Evolutionary conservation across 2,888 invertebrate genomes (phyloP), one percentile per base, ranked within the genome.

Genomic region (Tiliacea citrago): DNA sequence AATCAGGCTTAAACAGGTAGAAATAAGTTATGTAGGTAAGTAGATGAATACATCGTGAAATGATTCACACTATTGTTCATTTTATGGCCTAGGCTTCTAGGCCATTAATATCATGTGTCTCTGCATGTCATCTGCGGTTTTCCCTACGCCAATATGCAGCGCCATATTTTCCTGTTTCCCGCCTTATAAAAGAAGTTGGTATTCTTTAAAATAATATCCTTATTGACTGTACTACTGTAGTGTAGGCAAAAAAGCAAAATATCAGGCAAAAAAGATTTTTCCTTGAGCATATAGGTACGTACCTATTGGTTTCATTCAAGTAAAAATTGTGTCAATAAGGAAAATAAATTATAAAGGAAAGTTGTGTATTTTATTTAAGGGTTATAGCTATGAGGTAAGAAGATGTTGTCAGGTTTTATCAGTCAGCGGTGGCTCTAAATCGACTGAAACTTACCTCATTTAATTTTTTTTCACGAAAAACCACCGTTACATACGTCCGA

Each of bases 61-160:
- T 74, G 29, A 73, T 29, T 29, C 24, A 35, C 16, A 8, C 18
- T 13, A 45, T 21, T 35, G 51, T 47, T 8, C 7, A 24, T 60
- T 18, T 39, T 29, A 18, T 51, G 18, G 18, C 47, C 18, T 45
- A 47, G 21, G 35, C 21, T 12, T 39, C 5, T 2, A 29, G 12
- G 9, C 4, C 21, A 42, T 55, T 29, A 58, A n/a, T 51, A 39
- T n/a, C 29, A 71, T n/a, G 51, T 60, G 24, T 18, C 18, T 18
- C 9, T 42, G n/a, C 18, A 58, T 35, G 16, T 42, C 53, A 65
- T 42, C 2, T 66, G 69, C n/a, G 82, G 82, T 81, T 81, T 81
- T 79, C 68, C 77, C 65, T 24, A 18, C 2, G 12, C 10, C 8
- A 55, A 45, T 5, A 42, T 58, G 10, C 16, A 47, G 21, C 3